Evolutionary conservation across 2,888 invertebrate species (phyloP), one percentile per base, ranked within the genome.

Genomic region (Unio delphinus): DNA sequence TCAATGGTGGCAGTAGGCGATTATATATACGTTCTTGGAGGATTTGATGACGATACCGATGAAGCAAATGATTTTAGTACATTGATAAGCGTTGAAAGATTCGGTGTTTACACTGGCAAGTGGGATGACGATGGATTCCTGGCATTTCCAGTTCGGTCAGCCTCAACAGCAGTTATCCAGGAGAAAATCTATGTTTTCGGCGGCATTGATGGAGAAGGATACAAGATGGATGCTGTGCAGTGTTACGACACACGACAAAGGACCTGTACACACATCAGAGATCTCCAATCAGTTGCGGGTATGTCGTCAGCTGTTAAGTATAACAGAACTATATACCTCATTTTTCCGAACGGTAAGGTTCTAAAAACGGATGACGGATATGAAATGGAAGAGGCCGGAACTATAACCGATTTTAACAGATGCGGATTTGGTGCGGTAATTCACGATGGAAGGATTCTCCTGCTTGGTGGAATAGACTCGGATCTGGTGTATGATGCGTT

Each of bases 121-220:
- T 80, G 82, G 80, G 74, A 76, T 64, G 72, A 75, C 55, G 76
- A 65, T 64, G 80, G 78, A 4, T 74, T 76, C 68, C 72, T 82
- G 17, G 61, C 61, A 15, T 61, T 69, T 54, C 74, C 78, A 11
- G 76, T 82, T 5, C 66, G 82, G 4, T 80, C 80, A 28, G 75
- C 78, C 30, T 77, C 82, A 1, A 64, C 77, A 17, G 78, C 80
- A 1, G 80, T 80, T 23, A 65, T 72, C 20, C 68, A 74, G 28
- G 79, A 80, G 30, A 80, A 79, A 68, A 80, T 82, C 54, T 80
- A 76, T 57, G 55, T 82, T 15, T 80, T 80, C 60, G 82, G 82
- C 54, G 82, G 82, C 18, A 74, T 82, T 7, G 72, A 74, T 15
- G 67, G 71, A 8, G 74, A 73, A 8, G 78, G 78, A 23, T 64